Percentiles rank a stretch among this genome's conserved stretches.
Evolutionary conservation across 2,888 invertebrate genomes (phyloP).

Genomic region (Ochropacha duplaris): DNA sequence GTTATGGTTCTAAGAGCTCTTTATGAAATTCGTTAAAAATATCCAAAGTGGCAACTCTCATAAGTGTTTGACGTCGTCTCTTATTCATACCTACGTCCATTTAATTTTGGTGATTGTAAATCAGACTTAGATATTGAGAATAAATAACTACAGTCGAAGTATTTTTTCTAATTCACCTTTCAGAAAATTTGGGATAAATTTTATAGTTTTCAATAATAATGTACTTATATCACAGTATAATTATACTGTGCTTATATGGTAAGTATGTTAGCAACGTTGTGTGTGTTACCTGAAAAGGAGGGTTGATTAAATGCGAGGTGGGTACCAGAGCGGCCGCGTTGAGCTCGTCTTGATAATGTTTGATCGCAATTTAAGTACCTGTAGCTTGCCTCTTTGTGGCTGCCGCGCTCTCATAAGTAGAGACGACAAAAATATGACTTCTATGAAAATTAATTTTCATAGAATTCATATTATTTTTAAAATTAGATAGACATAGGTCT

Average conservation of each 20-base stretch:
- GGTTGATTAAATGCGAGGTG: constrained; percentile 32
- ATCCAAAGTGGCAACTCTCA: background rate
- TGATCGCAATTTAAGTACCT: constrained; percentile 73
- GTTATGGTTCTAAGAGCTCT: constrained; percentile 35
- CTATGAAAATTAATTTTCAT: constrained; percentile 8
- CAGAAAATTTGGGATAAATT: too few species aligned
- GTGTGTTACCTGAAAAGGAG: too few species aligned
- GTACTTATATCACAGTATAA: too few species aligned
- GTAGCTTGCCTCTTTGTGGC: constrained; percentile 58
- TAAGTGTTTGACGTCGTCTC: background rate
- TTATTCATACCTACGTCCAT: background rate
- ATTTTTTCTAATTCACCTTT: too few species aligned
- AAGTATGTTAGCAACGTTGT: constrained; percentile 5
- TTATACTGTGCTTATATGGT: too few species aligned
- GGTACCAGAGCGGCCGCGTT: constrained; percentile 3
- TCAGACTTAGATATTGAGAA: too few species aligned
- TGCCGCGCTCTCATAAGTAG: constrained; percentile 49
- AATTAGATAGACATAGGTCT: too few species aligned
- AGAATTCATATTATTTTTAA: background rate
- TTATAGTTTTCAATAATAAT: too few species aligned
- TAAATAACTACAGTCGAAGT: too few species aligned
- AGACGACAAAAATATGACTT: constrained; percentile 8
- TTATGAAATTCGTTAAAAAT: constrained; percentile 16
- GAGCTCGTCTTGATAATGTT: constrained; percentile 57
- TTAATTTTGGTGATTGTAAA: background rate